Evolutionary conservation across 2,888 invertebrate species (phyloP).

Genomic region (Sialis fuliginosa): DNA sequence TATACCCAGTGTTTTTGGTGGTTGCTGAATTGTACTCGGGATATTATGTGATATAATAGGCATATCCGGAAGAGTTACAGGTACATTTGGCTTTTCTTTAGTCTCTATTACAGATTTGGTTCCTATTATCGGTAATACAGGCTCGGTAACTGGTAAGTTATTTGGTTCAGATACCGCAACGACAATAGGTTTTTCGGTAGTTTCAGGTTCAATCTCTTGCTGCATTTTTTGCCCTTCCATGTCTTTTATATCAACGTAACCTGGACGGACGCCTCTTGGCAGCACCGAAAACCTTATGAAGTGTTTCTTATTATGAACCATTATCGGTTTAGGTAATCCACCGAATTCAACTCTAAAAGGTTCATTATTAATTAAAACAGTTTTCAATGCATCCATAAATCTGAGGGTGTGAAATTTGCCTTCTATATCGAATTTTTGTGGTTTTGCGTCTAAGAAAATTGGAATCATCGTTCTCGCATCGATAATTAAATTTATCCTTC

Average conservation of each 20-base stretch:
- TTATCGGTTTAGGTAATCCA: constrained; percentile 63
- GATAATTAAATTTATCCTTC: constrained; percentile 68
- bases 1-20: constrained; percentile 12
- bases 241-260: constrained; percentile 46
- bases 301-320: constrained; percentile 55
- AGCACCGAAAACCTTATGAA: constrained; percentile 66
- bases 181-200: too few relatives aligned
- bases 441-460: constrained; percentile 66
- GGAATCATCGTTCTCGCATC: constrained; percentile 64
- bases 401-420: constrained; percentile 56
- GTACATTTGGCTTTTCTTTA: too few relatives aligned
- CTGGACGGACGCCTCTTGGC: constrained; percentile 54
- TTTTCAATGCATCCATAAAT: constrained; percentile 60
- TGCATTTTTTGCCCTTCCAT: constrained; percentile 45
- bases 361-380: constrained; percentile 61
- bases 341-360: constrained; percentile 68
- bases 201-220: constrained; percentile 9
- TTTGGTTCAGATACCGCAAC: too few relatives aligned
- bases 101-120: too few relatives aligned
- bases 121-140: too few relatives aligned
- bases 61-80: too few relatives aligned
- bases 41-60: too few relatives aligned
- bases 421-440: constrained; percentile 60
- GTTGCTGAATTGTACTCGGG: too few relatives aligned
- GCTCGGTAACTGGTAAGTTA: too few relatives aligned